A percentile compares a stretch with the other conserved stretches of the same genome.
Conservation (phyloP, 64 coral and sea anemone genomes). For the Catalaphyllia jardinei region DNA sequence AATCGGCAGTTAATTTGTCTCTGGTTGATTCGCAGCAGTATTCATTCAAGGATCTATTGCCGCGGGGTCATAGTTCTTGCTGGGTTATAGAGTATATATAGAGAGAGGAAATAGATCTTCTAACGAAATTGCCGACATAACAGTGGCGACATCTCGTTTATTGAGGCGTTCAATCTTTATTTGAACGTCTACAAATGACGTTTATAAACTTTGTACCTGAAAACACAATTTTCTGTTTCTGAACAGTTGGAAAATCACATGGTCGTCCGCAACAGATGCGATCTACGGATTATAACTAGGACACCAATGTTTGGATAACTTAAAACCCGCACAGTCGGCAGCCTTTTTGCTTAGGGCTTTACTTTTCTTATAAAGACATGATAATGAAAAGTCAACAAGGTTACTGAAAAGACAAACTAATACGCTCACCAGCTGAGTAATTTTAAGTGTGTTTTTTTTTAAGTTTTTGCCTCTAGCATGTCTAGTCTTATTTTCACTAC, state of each 20-base stretch:
- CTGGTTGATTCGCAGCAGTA: not conserved
- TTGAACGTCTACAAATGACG: not conserved
- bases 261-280: not conserved
- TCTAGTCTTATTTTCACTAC: too few relatives aligned
- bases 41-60: not conserved
- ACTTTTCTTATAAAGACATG: not conserved
- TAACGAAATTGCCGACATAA: not conserved
- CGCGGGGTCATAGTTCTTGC: not conserved
- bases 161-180: not conserved
- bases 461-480: not conserved
- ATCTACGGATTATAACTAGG: too few relatives aligned
- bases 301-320: not conserved
- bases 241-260: not conserved
- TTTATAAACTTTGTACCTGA: not conserved
- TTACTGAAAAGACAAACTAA: not conserved
- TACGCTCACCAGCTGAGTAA: not conserved
- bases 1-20: conserved; percentile 3
- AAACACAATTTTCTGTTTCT: not conserved
- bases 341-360: not conserved
- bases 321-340: not conserved
- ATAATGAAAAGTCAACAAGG: conserved; percentile 21
- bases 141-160: not conserved
- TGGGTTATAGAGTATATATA: not conserved
- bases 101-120: not conserved
- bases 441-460: not conserved